Evolutionary conservation across 2,888 invertebrate genomes (phyloP), one percentile per base, ranked within the genome.

Genomic region (Ligdia adustata): DNA sequence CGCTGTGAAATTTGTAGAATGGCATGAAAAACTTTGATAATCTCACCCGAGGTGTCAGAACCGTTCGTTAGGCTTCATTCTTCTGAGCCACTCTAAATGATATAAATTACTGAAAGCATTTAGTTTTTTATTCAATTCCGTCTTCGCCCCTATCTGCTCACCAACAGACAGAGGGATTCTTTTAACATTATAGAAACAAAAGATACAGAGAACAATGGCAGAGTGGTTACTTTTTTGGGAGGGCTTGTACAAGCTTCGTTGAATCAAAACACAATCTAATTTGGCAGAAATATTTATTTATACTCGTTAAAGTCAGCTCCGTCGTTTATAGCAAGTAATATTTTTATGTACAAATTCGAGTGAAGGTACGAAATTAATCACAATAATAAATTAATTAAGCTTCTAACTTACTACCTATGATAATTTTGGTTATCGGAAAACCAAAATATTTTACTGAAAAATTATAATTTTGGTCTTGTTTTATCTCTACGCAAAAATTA

Each of bases 211-310:
- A 69, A 72, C 69, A 70, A 72, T 71, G 53, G 61, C 7, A 16
- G 57, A 52, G 50, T 58, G 50, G 45, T 48, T 52, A 62, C 60
- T 64, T 64, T 62, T 59, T 47, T 27, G 24, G 32, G 37, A 42
- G 34, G 26, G 43, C 43, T 47, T 43, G 35, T 28, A 42, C 28
- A 53, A 49, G 29, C 45, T 41, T 39, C 18, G 9, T 50, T 13
- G 68, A 76, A 81, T 74, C 60, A 77, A 83, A 77, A 71, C 63
- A 71, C 64, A 53, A 57, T 56, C 57, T 83, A 82, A 89, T 90
- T 90, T 90, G 90, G 90, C 90, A 89, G 89, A 90, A 87, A 87
- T 88, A 86, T 89, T 89, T 88, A 88, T 87, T 89, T 79, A 83
- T 88, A 89, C 82, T 84, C 79, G 81, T 83, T 83, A 82, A 87